Conservation (phyloP, 1,140 invertebrate species). For the Bombus soroeensis region DNA sequence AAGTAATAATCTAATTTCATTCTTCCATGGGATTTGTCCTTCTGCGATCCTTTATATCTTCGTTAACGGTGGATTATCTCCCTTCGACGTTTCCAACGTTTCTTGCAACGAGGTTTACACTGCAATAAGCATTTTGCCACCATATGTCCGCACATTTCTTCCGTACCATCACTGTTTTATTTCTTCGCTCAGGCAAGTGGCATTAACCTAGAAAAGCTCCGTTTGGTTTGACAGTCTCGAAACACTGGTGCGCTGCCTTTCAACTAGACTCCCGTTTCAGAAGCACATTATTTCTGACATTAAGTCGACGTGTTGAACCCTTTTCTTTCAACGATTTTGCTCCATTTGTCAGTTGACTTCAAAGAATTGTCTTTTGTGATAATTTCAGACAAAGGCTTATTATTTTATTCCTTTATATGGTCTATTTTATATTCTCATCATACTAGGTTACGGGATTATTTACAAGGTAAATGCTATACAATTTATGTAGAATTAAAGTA, state of each 20-base stretch:
- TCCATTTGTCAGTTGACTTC: not conserved
- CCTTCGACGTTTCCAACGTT: not conserved
- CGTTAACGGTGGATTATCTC: not conserved
- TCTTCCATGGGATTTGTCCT: not conserved
- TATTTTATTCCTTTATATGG: not conserved
- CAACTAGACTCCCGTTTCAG: not conserved
- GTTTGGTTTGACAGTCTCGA: constrained; percentile 6
- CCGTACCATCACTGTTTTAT: constrained; percentile 9
- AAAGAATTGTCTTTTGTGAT: too few relatives aligned
- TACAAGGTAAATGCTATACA: too few relatives aligned
- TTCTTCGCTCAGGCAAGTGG: constrained; percentile 15
- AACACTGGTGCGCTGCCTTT: not conserved
- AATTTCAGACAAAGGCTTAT: too few relatives aligned
- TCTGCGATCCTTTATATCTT: not conserved
- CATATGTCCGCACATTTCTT: not conserved
- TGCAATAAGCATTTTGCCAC: not conserved
- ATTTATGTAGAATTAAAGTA: too few relatives aligned
- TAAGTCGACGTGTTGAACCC: constrained; percentile 8
- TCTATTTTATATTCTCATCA: too few relatives aligned
- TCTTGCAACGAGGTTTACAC: not conserved
- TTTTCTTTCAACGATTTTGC: not conserved
- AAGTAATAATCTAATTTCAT: not conserved
- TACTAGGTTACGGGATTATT: too few relatives aligned
- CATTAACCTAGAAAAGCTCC: constrained; percentile 40
- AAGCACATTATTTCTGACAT: constrained; percentile 1